These are phyloP conservation scores for Buphagus erythrorhynchus DNA, from an alignment of 2,797 vertebrate genomes.

Conservation along the genomic window DNA sequence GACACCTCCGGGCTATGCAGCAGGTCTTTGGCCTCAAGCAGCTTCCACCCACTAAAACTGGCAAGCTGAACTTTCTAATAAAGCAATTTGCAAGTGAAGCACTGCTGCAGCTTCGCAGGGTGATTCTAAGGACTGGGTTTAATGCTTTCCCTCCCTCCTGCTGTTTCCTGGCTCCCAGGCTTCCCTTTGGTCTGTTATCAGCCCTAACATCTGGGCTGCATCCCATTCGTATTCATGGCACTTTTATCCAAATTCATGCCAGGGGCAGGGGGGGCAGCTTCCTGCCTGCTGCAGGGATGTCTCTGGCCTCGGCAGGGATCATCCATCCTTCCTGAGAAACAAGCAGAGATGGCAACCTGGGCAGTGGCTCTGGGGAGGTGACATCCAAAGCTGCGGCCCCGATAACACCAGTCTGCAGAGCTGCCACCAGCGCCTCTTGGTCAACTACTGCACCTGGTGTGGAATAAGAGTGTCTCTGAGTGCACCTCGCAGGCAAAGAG, in stretches of 20 bases:
- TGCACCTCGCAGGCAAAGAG: not conserved
- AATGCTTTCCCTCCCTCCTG: not conserved
- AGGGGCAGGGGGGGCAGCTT: not conserved
- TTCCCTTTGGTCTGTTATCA: not conserved
- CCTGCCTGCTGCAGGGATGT: not conserved
- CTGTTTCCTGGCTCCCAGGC: not conserved
- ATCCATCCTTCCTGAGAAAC: not conserved
- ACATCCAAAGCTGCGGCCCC: slow-evolving; percentile 75
- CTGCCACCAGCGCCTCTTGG: slow-evolving; percentile 73
- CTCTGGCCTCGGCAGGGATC: not conserved
- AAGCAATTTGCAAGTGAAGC: not conserved
- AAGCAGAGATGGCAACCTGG: slow-evolving; percentile 50
- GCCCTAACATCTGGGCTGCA: not conserved
- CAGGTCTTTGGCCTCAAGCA: not conserved
- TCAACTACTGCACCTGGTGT: slow-evolving; percentile 74
- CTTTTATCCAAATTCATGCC: not conserved
- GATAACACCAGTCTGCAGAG: slow-evolving; percentile 67
- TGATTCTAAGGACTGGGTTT: not conserved
- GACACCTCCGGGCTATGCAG: not conserved
- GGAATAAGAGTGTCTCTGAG: not conserved
- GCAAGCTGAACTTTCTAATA: not conserved
- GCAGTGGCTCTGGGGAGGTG: slow-evolving; percentile 76
- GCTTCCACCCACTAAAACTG: not conserved
- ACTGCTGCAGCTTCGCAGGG: not conserved
- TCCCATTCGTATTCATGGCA: not conserved